Base-by-base conservation (phyloP, 2,113 vertebrate species). In the Zosterops lateralis region DNA sequence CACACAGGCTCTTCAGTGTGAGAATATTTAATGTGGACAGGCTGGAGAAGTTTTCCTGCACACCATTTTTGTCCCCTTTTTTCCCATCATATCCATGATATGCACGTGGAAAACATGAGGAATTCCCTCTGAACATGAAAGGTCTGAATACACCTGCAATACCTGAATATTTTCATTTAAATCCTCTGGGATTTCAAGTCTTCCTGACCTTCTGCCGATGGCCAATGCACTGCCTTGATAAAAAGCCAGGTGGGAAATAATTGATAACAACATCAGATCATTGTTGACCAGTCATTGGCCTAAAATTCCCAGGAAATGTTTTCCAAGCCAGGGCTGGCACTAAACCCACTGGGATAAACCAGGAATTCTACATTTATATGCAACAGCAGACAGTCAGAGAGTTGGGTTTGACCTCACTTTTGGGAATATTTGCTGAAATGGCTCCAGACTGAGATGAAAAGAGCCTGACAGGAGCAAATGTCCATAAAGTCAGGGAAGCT, bases 81-180 rank as follows among this genome's bases (percentile, higher is more conserved):
- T 53, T n/a, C 36, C 60, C 65, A 40, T 54, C 40, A 28, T 1
- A 2, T 66, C 32, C 44, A 32, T 14, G 42, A 48, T 24, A 13
- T 6, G 4, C 70, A 48, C 0, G 0, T 44, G 70, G 29, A 44
- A 75, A 88, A 48, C 2, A 31, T 15, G 0, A 51, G 22, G 47
- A 74, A 84, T 42, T 9, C 3, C 18, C 44, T 68, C 34, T 16
- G 60, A 58, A 17, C 45, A 17, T 7, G 8, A 45, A 66, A 74
- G 40, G 12, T 38, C 16, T 2, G 0, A 80, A 60, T 47, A 36
- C 0, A 24, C 21, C 6, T 2, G 1, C 6, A 48, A 40, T 1
- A 4, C 17, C 38, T 8, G 50, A 65, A 40, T 18, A 61, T 38
- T 87, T 53, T 31, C 5, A 36, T 54, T 58, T 68, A 38, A 82